Evolutionary conservation across 2,888 invertebrate genomes (phyloP), one percentile per base, ranked within the genome.

Genomic region (Balanococcus diminutus): DNA sequence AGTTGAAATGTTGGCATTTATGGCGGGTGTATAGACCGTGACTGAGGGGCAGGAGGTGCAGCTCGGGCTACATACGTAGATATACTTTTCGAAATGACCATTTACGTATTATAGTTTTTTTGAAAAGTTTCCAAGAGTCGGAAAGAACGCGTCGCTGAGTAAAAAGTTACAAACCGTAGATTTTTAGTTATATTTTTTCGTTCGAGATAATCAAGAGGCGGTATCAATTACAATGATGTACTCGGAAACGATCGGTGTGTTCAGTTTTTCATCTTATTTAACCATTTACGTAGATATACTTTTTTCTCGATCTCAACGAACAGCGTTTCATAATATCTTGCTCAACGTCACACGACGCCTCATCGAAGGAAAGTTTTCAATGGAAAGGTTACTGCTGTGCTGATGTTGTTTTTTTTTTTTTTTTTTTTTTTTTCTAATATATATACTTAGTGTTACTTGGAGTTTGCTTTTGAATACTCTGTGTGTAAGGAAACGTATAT

Each of bases 141-240:
- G 46, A 46, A 36, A 3, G 36, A 36, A 36, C 39, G 46, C 46
- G n/a, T 5, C 36, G 46, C 2, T 2, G 14, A 25, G 8, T n/a
- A 14, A 61, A 61, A 61, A 61, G 25, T 61, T 61, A 25, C 14
- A 25, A 61, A 61, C 9, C 61, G 61, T 11, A 2, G 25, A 19
- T 46, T 46, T 42, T 9, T 46, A 46, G 46, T 46, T n/a, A n/a
- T 46, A 46, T 16, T 46, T 46, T 46, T 46, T n/a, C n/a, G 16
- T 46, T 11, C 5, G 22, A 19, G 61, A 61, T 61, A 61, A 61
- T 61, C 61, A 61, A 61, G 25, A 61, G 25, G 25, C 61, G 61
- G 61, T 25, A 61, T 61, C 61, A 61, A 61, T 61, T 61, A 61
- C 25, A 61, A 61, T 25, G 61, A 61, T 25, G 61, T 61, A 61